Evolutionary conservation across 1,140 invertebrate genomes (phyloP), one percentile per base, ranked within the genome.

Genomic region (Alviniconcha marisindica): DNA sequence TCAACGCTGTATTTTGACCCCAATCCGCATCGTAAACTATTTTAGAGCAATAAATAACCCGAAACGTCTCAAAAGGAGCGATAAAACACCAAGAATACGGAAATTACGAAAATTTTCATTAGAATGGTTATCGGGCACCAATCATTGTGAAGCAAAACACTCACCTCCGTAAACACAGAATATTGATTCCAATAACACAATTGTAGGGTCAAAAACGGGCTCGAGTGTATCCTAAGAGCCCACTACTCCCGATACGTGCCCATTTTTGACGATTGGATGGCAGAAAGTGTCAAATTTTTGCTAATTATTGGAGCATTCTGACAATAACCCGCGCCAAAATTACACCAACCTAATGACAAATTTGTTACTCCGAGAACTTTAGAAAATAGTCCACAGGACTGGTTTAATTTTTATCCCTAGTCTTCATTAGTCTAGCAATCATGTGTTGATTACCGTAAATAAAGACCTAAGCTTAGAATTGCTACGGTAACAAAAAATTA

Each of bases 271-370:
- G 38, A 42, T 69, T 54, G n/a, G 38, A 33, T 48, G 36, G 44
- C 69, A 54, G 66, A 54, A 85, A 79, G 85, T 74, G 83, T 81
- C 42, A 83, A 74, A 83, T 82, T 81, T 77, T 81, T 54, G 78
- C 77, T 74, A 84, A 83, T 83, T 84, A 80, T 83, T 84, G 56
- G 71, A 74, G 74, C 83, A 88, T 88, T 87, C 84, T 83, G 85
- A 86, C 86, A 89, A 85, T 87, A 87, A 88, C 87, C 89, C 89
- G 89, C 89, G 89, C 89, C 88, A 89, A 89, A 88, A 88, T 88
- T 88, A 89, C 85, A 78, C 85, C 84, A 87, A 85, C 83, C 86
- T 86, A 85, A 84, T 81, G 84, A 87, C 87, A 84, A 60, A 69
- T 73, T 60, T 81, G 21, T 48, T 60, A 42, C 69, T 81, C 80